phyloP scores from a whole-genome alignment of 2,113 vertebrate genomes.

The Lichenostomus cassidix region DNA sequence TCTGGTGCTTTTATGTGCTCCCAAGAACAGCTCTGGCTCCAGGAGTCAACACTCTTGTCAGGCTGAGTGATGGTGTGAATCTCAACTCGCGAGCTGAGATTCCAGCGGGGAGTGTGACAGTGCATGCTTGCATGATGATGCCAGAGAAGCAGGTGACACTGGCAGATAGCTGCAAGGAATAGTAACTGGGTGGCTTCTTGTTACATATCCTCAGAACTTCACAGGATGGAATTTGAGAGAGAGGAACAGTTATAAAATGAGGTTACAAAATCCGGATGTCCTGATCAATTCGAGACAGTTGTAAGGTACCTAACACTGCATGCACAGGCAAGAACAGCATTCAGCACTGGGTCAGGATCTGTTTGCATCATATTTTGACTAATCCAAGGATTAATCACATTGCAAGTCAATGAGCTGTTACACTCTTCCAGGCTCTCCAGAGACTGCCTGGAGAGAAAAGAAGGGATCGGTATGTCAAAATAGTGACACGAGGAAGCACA shows the following conservation, averaged over 20 bases:
- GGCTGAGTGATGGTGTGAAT: constrained; percentile 80
- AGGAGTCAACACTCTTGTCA: constrained; percentile 70
- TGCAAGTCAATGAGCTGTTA: constrained; percentile 60
- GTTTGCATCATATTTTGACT: constrained; percentile 65
- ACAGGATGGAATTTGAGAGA: constrained; percentile 78
- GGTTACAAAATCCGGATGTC: constrained; percentile 80
- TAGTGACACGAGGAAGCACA: neutral
- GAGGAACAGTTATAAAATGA: constrained; percentile 77
- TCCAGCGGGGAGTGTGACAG: constrained; percentile 76
- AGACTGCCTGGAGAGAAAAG: neutral
- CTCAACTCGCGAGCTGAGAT: constrained; percentile 79
- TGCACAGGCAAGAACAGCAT: constrained; percentile 50
- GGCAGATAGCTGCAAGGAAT: constrained; percentile 72
- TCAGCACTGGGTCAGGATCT: constrained; percentile 58
- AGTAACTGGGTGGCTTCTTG: constrained; percentile 71
- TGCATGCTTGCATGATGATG: constrained; percentile 79
- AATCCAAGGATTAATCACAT: constrained; percentile 70
- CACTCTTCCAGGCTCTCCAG: constrained; percentile 22
- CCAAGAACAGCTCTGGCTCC: constrained; percentile 75
- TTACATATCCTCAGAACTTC: constrained; percentile 82
- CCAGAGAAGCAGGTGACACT: constrained; percentile 81
- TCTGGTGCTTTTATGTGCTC: constrained; percentile 79
- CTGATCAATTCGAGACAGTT: constrained; percentile 74
- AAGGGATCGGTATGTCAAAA: neutral
- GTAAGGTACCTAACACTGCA: constrained; percentile 65